Evolutionary conservation across 2,888 invertebrate species (phyloP).

Genomic region (Cryptocheilus praepositus): DNA sequence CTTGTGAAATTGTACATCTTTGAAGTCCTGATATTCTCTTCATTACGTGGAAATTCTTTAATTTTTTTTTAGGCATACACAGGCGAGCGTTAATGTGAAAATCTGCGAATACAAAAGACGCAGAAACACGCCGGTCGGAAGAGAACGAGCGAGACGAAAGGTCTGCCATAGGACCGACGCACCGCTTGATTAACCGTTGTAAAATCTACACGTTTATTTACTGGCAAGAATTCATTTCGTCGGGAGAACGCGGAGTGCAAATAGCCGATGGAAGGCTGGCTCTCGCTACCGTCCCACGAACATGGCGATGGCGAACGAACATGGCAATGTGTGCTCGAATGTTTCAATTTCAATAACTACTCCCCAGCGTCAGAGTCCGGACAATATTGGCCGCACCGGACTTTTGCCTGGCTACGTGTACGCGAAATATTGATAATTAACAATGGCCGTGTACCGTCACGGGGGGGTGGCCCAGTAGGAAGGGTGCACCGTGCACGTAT

Average conservation of each 20-base stretch:
- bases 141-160: slow-evolving; percentile 23
- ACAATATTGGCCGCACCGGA: slow-evolving; percentile 61
- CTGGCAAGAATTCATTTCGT: slow-evolving; percentile 62
- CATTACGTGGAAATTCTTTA: too few relatives aligned
- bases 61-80: too few relatives aligned
- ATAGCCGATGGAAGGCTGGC: slow-evolving; percentile 51
- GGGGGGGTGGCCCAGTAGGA: slow-evolving; percentile 47
- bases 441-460: slow-evolving; percentile 68
- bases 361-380: slow-evolving; percentile 71
- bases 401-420: slow-evolving; percentile 62
- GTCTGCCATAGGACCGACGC: slow-evolving; percentile 25
- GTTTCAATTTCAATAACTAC: slow-evolving; percentile 76
- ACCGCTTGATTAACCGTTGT: slow-evolving; percentile 64
- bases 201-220: slow-evolving; percentile 63
- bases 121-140: neutral
- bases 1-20: too few relatives aligned
- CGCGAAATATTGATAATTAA: slow-evolving; percentile 75
- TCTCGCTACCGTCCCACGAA: slow-evolving; percentile 40
- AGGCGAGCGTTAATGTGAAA: too few relatives aligned
- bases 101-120: neutral
- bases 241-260: slow-evolving; percentile 48
- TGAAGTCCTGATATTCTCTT: too few relatives aligned
- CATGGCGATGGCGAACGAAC: slow-evolving; percentile 47
- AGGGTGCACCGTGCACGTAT: slow-evolving; percentile 45
- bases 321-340: slow-evolving; percentile 65